Evolutionary conservation across 1,140 invertebrate species (phyloP), one percentile per base, ranked within the genome.

Genomic region (Mizuhopecten yessoensis): DNA sequence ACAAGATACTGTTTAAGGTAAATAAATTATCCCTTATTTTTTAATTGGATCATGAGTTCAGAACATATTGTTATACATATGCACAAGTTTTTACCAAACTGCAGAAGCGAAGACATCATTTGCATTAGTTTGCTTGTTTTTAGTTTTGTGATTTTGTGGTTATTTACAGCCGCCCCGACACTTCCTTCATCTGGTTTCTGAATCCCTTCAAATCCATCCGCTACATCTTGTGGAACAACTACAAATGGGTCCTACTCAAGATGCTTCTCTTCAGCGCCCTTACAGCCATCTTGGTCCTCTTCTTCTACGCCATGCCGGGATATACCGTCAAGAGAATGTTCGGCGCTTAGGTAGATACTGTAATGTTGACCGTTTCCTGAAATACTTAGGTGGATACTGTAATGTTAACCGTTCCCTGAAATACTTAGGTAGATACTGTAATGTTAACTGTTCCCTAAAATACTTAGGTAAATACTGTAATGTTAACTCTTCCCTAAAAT

Each of bases 221-320:
- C 20, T 99, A 99, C 97, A 99, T 99, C 90, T 97, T 99, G 34
- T 99, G 98, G 98, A 98, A 98, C 96, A 99, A 98, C 95, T 98
- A 99, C 97, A 99, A 99, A 96, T 98, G 98, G 98, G 97, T 97
- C 87, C 98, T 99, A 89, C 94, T 99, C 0, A 99, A 98, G 96
- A 96, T 97, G 34, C 92, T 98, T 0, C 95, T 98, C 23, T 96
- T 98, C 13, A 94, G 98, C 15, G 97, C 97, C 0, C 94, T 99
- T 7, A 97, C 97, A 20, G 94, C 94, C 34, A 88, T 97, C 11
- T 94, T 98, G 89, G 97, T 98, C 92, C 96, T 99, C 33, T 98
- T 98, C 96, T 97, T 99, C 94, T 99, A 98, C 94, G 97, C 98
- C 15, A 97, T 98, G 95, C 98, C 98, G 34, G 98, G 98, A 86